phyloP scores from a whole-genome alignment of 2,888 invertebrate species.

The Heliconius aoede region DNA sequence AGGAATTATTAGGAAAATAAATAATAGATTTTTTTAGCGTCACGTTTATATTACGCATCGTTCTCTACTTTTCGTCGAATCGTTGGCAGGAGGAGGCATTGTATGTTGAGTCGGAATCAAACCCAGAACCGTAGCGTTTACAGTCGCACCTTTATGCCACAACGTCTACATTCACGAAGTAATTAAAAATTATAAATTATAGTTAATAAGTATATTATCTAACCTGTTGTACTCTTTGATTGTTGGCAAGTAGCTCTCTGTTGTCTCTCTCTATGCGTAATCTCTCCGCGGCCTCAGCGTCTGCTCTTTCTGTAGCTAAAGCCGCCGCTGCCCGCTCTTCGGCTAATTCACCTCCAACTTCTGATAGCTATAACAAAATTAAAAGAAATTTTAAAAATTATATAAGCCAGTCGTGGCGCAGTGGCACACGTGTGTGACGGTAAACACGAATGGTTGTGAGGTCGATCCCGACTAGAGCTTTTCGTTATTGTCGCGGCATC shows the following conservation, averaged over 20 bases:
- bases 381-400: background rate
- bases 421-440: background rate
- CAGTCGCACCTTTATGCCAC: no score
- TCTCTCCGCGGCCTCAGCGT: slow-evolving; percentile 94
- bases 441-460: no score
- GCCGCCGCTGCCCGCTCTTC: slow-evolving; percentile 96
- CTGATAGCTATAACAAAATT: slow-evolving; percentile 88
- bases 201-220: background rate
- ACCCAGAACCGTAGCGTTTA: no score
- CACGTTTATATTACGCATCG: no score
- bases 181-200: background rate
- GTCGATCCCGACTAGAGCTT: no score
- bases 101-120: no score
- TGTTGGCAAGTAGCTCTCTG: slow-evolving; percentile 89
- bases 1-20: no score
- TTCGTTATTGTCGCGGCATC: no score
- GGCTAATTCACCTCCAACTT: slow-evolving; percentile 95
- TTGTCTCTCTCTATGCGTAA: slow-evolving; percentile 94
- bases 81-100: no score
- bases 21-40: no score
- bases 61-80: no score
- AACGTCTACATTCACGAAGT: no score
- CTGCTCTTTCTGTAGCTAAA: slow-evolving; percentile 93
- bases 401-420: background rate
- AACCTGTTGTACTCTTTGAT: slow-evolving; percentile 88